Evolutionary conservation across 2,113 vertebrate genomes (phyloP), one percentile per base, ranked within the genome.

Genomic region (Girardinichthys multiradiatus): DNA sequence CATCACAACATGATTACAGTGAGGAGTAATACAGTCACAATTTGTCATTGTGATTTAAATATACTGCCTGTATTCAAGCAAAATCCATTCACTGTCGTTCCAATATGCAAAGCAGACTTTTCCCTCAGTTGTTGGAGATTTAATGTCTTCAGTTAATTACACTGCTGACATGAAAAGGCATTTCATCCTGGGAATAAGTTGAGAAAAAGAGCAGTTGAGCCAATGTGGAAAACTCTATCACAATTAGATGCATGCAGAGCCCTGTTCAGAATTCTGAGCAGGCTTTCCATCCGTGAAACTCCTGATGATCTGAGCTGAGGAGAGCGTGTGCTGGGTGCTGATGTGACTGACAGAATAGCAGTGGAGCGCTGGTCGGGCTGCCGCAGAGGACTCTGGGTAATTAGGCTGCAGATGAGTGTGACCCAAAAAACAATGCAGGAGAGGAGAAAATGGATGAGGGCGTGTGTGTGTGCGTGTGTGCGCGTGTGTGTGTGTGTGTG

Each of bases 251-350:
- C 86, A 82, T 88, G 83, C 84, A 84, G 74, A 90, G 79, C 71
- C 87, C 72, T 89, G 84, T 90, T 91, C 86, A 86, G 79, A 91
- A 93, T 93, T 93, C 90, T 61, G 82, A 85, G 89, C 90, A 94
- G 90, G 91, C 92, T 90, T 91, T 90, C 85, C 81, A 87, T 88
- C 37, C 83, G 79, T 90, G 86, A 92, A 90, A 91, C 91, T 94
- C 86, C 89, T 91, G 90, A 92, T 93, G 90, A 94, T 92, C 90
- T 87, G 88, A 86, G 88, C 77, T 77, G 82, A 69, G 81, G 42
- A 79, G 87, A 86, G 86, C 89, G 88, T 92, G 88, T 58, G 42
- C 79, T 78, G 90, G 82, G 82, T 94, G 83, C 90, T 90, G 89
- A 94, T 93, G 89, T 88, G 89, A 85, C 84, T 79, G 79, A 85